Conservation (phyloP, 2,113 vertebrate genomes). For the Phylloscopus trochilus region DNA sequence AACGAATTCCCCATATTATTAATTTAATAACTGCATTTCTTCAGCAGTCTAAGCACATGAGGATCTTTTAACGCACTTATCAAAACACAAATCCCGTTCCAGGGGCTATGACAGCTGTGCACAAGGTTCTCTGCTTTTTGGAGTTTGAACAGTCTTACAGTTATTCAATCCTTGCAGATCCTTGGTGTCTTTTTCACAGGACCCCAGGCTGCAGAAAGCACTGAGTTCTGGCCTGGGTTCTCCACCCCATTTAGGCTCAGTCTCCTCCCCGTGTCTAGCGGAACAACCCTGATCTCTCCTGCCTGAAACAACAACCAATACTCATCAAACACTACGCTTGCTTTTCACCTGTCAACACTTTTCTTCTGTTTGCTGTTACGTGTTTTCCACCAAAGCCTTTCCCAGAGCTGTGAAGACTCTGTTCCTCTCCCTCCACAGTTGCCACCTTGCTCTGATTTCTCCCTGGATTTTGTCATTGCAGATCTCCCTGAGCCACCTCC, state of each 20-base stretch:
- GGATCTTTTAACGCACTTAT: neutral
- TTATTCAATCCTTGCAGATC: neutral
- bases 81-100: neutral
- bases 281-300: neutral
- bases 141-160: neutral
- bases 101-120: neutral
- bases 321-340: neutral
- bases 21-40: constrained; percentile 1
- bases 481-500: neutral
- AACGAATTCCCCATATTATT: neutral
- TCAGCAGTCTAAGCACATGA: neutral
- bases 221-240: neutral
- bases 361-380: neutral
- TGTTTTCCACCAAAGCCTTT: neutral
- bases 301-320: neutral
- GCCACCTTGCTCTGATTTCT: neutral
- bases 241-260: neutral
- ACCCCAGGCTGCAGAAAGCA: neutral
- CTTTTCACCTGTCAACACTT: neutral
- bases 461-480: neutral
- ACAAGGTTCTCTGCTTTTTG: neutral
- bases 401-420: neutral
- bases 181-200: neutral
- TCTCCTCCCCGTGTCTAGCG: neutral
- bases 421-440: neutral